A percentile compares a stretch with the other conserved stretches of the same genome.
phyloP scores from a whole-genome alignment of 2,797 vertebrate species.

The Anguilla anguilla region DNA sequence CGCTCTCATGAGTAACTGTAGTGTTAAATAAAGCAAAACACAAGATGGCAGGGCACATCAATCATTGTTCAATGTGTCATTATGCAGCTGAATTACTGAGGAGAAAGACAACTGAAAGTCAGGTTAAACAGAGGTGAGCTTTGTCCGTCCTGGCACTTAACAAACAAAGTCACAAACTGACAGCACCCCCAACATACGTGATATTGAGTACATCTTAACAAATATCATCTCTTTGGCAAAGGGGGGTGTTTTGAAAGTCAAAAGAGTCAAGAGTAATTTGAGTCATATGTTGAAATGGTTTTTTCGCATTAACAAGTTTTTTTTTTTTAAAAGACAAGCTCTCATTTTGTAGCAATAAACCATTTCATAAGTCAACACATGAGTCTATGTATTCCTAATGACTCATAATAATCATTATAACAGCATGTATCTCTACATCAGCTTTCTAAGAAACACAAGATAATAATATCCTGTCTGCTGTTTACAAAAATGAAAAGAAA shows the following conservation, averaged over 20 bases:
- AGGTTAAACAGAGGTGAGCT: constrained; percentile 44
- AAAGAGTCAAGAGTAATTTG: no score
- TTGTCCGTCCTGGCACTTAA: constrained; percentile 1
- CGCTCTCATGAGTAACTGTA: constrained; percentile 24
- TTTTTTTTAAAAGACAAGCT: no score
- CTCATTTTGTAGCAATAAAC: no score
- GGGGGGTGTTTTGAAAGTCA: neutral
- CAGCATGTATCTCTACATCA: neutral
- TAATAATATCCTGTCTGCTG: neutral
- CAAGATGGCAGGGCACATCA: constrained; percentile 58
- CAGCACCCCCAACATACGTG: neutral
- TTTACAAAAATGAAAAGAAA: neutral
- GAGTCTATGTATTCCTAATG: no score
- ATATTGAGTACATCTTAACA: neutral
- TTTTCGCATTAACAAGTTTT: no score
- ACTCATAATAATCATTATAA: neutral
- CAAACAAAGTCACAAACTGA: neutral
- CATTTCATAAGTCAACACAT: neutral
- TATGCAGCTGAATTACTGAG: constrained; percentile 41
- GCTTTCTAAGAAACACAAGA: neutral
- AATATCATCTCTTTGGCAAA: no score
- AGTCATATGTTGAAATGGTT: no score
- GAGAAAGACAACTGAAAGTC: constrained; percentile 56
- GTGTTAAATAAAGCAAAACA: constrained; percentile 57
- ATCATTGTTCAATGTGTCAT: constrained; percentile 59